These are phyloP conservation scores for Pogonophryne albipinna DNA, from an alignment of 2,797 vertebrate species.

Conservation along the genomic window DNA sequence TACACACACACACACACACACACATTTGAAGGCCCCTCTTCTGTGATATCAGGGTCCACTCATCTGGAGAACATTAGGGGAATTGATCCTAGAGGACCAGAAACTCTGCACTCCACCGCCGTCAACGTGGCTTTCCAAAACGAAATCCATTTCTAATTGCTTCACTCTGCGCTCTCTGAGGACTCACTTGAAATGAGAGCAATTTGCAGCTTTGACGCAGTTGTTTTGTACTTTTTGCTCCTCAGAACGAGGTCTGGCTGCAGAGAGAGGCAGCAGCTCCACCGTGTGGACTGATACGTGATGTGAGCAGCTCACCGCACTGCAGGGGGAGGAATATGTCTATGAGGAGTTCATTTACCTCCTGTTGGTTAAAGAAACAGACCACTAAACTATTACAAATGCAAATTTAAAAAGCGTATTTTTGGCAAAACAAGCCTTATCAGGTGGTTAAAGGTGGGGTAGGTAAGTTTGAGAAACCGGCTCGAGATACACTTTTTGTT, in stretches of 20 bases:
- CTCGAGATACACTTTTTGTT: no score
- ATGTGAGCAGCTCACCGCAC: conserved; percentile 38
- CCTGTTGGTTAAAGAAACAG: neutral
- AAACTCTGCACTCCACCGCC: conserved; percentile 57
- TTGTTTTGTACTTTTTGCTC: conserved; percentile 38
- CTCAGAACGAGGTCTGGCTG: neutral
- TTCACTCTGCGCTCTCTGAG: conserved; percentile 56
- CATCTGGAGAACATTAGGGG: conserved; percentile 60
- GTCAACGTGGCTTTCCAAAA: conserved; percentile 55
- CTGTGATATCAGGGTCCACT: conserved; percentile 49
- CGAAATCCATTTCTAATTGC: conserved; percentile 70
- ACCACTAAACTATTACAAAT: neutral
- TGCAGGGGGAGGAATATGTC: conserved; percentile 50
- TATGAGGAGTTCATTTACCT: neutral
- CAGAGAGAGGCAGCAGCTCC: conserved; percentile 57
- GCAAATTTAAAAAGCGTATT: neutral
- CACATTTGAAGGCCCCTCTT: conserved; percentile 9
- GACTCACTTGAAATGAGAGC: conserved; percentile 64
- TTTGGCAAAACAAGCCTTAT: neutral
- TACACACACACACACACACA: conserved; percentile 31
- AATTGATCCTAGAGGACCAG: conserved; percentile 59
- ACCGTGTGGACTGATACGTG: conserved; percentile 56
- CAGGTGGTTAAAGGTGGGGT: neutral
- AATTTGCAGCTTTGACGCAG: conserved; percentile 62
- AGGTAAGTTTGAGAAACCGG: no score